phyloP scores from a whole-genome alignment of 2,888 invertebrate species.

The Sceliomorpha sp. region DNA sequence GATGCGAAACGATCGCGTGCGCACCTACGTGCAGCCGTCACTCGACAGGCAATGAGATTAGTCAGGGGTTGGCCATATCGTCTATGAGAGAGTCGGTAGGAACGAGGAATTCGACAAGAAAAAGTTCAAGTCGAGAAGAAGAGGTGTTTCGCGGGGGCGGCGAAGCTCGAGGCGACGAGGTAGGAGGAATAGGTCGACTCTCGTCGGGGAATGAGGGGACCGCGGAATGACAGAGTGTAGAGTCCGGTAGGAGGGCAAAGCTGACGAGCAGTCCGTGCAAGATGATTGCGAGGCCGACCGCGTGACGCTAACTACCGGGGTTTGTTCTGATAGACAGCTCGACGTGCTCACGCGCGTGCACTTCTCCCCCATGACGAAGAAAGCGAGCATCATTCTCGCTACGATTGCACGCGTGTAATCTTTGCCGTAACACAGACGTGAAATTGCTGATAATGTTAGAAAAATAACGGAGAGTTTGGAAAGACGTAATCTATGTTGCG shows the following conservation, averaged over 20 bases:
- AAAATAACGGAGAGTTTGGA: no score
- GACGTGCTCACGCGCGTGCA: conserved; percentile 67
- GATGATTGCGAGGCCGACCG: conserved; percentile 72
- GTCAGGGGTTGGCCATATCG: conserved; percentile 70
- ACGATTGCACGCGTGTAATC: not conserved
- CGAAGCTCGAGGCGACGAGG: conserved; percentile 17
- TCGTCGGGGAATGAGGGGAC: no score
- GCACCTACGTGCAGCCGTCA: conserved; percentile 74
- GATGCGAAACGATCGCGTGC: conserved; percentile 69
- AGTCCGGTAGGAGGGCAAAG: conserved; percentile 49
- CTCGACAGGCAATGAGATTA: conserved; percentile 72
- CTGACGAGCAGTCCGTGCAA: conserved; percentile 61
- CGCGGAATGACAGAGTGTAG: conserved; percentile 21
- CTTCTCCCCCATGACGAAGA: conserved; percentile 52
- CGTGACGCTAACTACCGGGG: conserved; percentile 79
- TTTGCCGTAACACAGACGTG: not conserved
- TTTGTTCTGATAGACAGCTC: conserved; percentile 65
- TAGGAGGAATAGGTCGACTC: not conserved
- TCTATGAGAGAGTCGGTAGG: conserved; percentile 21
- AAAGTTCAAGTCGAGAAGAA: not conserved
- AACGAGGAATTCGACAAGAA: conserved; percentile 6
- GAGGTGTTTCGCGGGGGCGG: conserved; percentile 5
- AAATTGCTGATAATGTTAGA: no score
- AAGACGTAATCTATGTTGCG: not conserved
- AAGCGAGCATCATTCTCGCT: conserved; percentile 6